phyloP scores from a whole-genome alignment of 2,888 invertebrate genomes.

The Dasysyrphus tricinctus region DNA sequence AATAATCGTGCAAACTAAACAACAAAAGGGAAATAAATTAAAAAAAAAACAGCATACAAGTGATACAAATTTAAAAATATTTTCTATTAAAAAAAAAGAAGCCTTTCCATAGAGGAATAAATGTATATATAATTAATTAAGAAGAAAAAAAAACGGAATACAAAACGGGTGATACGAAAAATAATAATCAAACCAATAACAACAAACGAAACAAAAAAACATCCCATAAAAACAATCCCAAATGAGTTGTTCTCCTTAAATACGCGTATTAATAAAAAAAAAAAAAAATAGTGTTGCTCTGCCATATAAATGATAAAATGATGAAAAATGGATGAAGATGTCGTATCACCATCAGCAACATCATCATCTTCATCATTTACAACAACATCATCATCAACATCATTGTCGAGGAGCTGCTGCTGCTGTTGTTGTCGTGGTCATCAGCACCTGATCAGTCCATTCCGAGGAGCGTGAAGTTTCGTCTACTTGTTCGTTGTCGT shows the following conservation, averaged over 20 bases:
- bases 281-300: slow-evolving; percentile 13
- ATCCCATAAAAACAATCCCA: slow-evolving; percentile 37
- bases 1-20: slow-evolving; percentile 54
- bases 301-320: slow-evolving; percentile 64
- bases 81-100: slow-evolving; percentile 10
- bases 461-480: slow-evolving; percentile 78
- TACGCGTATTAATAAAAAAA: slow-evolving; percentile 9
- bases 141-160: slow-evolving; percentile 7
- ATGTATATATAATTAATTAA: not conserved
- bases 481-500: slow-evolving; percentile 30
- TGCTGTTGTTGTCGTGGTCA: slow-evolving; percentile 71
- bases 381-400: slow-evolving; percentile 71
- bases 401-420: slow-evolving; percentile 71
- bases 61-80: slow-evolving; percentile 23
- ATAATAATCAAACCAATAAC: slow-evolving; percentile 19
- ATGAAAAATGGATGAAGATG: slow-evolving; percentile 76
- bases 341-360: slow-evolving; percentile 76
- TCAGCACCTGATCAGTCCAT: slow-evolving; percentile 78
- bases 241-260: slow-evolving; percentile 69
- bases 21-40: slow-evolving; percentile 1
- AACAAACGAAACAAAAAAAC: slow-evolving; percentile 8
- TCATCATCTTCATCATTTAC: slow-evolving; percentile 72
- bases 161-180: slow-evolving; percentile 51
- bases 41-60: slow-evolving; percentile 24
- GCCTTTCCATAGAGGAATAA: not conserved